phyloP scores from a whole-genome alignment of 1,140 invertebrate species.

The Myzus persicae region DNA sequence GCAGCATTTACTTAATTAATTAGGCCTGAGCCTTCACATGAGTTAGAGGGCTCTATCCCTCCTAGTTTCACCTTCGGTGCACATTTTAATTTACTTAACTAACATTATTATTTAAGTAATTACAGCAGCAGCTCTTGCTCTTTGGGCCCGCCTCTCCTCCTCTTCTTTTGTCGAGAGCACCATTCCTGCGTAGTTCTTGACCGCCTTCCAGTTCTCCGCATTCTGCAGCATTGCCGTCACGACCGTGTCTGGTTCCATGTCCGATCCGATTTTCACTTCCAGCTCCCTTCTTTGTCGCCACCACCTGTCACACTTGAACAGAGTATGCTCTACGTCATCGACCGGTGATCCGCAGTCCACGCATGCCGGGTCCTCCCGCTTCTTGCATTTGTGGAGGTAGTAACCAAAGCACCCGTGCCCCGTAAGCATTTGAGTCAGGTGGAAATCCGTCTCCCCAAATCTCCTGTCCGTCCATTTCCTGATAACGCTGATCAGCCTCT shows the following conservation, averaged over 20 bases:
- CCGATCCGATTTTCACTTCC: not conserved
- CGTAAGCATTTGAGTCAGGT: not conserved
- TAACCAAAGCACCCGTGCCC: not conserved
- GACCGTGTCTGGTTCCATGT: not conserved
- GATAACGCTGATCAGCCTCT: not conserved
- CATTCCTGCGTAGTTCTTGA: not conserved
- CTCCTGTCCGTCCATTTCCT: not conserved
- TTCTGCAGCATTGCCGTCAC: not conserved
- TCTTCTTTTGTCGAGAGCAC: not conserved
- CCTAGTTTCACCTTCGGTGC: not conserved
- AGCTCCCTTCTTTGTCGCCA: not conserved
- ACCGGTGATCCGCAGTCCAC: not conserved
- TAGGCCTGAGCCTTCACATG: not conserved
- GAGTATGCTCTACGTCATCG: not conserved
- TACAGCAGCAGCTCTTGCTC: not conserved
- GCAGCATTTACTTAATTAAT: too few relatives aligned
- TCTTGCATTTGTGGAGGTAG: not conserved
- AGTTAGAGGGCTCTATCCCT: not conserved
- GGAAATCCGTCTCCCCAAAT: not conserved
- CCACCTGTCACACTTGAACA: not conserved
- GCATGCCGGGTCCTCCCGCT: not conserved
- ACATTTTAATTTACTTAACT: too few relatives aligned
- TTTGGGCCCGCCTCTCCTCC: not conserved
- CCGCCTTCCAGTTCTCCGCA: not conserved
- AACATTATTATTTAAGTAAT: too few relatives aligned